Evolutionary conservation across 2,113 vertebrate species (phyloP).

Genomic region (Prinia subflava): DNA sequence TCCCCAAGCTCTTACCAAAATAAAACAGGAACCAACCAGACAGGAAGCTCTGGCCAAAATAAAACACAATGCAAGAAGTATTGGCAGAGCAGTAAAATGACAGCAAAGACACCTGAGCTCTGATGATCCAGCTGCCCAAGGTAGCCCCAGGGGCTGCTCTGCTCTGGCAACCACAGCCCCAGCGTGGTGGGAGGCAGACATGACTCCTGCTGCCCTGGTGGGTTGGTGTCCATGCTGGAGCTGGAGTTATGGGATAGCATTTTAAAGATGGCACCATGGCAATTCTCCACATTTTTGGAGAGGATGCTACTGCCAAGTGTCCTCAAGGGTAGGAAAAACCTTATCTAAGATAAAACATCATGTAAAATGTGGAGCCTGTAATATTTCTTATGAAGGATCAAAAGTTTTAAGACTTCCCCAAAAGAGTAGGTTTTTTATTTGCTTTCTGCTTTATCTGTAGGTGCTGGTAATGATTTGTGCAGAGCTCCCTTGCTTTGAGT

Average conservation of each 20-base stretch:
- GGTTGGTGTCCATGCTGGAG: background rate
- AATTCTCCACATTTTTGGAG: background rate
- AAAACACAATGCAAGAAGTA: background rate
- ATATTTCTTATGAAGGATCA: background rate
- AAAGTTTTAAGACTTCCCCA: background rate
- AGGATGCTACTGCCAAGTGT: background rate
- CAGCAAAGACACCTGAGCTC: accelerated
- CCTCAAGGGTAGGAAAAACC: background rate
- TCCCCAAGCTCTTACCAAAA: background rate
- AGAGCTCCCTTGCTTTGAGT: background rate
- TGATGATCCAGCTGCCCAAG: background rate
- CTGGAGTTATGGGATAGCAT: background rate
- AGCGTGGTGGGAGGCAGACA: accelerated
- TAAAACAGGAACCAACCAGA: background rate
- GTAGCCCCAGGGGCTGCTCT: background rate
- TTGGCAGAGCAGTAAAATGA: background rate
- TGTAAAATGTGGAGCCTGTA: background rate
- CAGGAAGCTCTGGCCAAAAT: background rate
- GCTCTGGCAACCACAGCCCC: background rate
- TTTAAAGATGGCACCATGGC: background rate
- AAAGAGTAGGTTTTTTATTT: background rate
- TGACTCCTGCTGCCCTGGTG: accelerated
- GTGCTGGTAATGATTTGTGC: background rate
- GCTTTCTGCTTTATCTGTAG: background rate
- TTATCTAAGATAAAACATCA: background rate